Conservation (phyloP, 2,797 vertebrate genomes). For the Sebastes minor region DNA sequence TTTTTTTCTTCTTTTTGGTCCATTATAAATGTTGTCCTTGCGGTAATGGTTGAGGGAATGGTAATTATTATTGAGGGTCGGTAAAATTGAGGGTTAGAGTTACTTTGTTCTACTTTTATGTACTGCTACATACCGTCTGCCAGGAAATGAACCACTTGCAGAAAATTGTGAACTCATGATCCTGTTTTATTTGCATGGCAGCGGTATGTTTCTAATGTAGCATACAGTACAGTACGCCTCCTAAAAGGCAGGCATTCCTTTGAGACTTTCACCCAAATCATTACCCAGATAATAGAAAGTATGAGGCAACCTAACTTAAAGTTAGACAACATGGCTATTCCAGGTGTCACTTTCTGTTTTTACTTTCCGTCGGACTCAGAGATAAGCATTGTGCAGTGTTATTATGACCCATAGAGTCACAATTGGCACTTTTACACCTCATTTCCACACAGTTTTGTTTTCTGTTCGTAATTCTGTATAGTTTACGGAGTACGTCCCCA, state of each 20-base stretch:
- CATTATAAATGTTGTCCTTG: constrained; percentile 12
- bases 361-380: not conserved
- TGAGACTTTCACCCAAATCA: not conserved
- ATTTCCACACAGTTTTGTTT: too few species aligned
- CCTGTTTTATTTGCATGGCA: constrained; percentile 16
- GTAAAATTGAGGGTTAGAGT: constrained; percentile 50
- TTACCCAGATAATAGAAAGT: not conserved
- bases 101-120: constrained; percentile 42
- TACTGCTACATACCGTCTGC: constrained; percentile 19
- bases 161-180: constrained; percentile 33
- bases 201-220: not conserved
- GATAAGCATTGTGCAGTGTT: not conserved
- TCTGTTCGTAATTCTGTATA: too few species aligned
- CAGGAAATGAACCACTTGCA: constrained; percentile 57
- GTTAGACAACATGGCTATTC: not conserved
- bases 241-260: not conserved
- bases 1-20: not conserved
- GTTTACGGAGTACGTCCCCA: too few species aligned
- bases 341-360: not conserved
- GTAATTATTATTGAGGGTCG: constrained; percentile 39
- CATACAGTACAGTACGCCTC: too few species aligned
- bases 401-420: not conserved
- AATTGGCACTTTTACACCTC: not conserved
- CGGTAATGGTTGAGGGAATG: constrained; percentile 35
- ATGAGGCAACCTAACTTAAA: not conserved